Evolutionary conservation across 2,113 vertebrate genomes (phyloP), one percentile per base, ranked within the genome.

Genomic region (Anthoscopus minutus): DNA sequence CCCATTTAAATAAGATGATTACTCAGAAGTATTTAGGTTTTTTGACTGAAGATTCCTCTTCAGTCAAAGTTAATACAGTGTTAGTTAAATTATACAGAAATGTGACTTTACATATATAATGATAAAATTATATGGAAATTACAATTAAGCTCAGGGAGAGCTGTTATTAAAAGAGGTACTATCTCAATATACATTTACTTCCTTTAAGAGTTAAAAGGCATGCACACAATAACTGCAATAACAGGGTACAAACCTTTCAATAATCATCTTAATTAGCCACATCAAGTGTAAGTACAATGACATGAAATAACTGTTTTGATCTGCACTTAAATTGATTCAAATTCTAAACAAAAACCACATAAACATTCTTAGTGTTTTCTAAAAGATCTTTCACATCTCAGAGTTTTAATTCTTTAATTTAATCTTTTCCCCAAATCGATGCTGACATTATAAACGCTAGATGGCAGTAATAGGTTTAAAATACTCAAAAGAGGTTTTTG

Each of bases 381-480:
- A 57, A 54, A 33, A 69, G 54, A 42, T 33, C 12, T 51, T 72
- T 45, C 31, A 27, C 24, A 16, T 22, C 7, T 89, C 35, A 37
- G 17, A 24, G 21, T 27, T 76, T 65, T 22, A 53, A 8, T 31
- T 89, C 33, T 81, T 27, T 45, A 79, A 78, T 58, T 35, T 27
- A 19, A 48, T 24, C 14, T 65, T 60, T 73, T 66, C 24, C 56
- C 12, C 61, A 58, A 65, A 51, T 13, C 0, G 0, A 60, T 22
- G 10, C 5, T 83, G 92, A 64, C 53, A 65, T 91, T 53, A 69
- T 4, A 44, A 64, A 92, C 98, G 4, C 97, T 97, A 98, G 97
- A 82, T 97, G 98, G 98, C 98, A 98, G 96, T 64, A 93, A 82
- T 48, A 91, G 65, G 89, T 76, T 84, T 92, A 86, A 81, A 92